These are phyloP conservation scores for Odontophorus gujanensis DNA, from an alignment of 2,113 vertebrate species.

Conservation along the genomic window DNA sequence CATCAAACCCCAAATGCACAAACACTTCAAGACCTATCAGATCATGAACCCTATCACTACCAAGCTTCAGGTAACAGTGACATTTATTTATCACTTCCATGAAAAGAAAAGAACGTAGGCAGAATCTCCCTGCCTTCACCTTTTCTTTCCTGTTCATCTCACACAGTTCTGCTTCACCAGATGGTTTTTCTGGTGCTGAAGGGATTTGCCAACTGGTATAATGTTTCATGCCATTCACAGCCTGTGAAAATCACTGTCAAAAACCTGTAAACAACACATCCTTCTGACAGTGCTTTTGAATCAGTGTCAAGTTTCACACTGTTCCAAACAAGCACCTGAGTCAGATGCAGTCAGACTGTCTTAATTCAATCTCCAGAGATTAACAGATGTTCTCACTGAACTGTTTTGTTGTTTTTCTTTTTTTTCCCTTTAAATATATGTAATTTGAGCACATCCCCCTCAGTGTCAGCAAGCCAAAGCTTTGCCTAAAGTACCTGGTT, in stretches of 20 bases:
- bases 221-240: neutral
- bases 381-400: neutral
- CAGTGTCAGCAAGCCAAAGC: neutral
- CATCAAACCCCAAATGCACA: neutral
- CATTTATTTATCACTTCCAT: neutral
- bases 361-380: neutral
- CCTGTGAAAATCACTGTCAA: neutral
- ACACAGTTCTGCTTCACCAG: neutral
- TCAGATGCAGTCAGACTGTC: neutral
- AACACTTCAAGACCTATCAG: neutral
- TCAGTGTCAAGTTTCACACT: neutral
- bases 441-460: neutral
- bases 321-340: neutral
- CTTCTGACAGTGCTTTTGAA: neutral
- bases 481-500: neutral
- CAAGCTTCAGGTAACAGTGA: neutral
- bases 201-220: neutral
- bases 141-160: neutral
- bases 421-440: neutral
- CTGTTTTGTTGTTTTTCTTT: neutral
- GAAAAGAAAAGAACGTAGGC: neutral
- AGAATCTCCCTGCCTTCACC: neutral
- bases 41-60: neutral
- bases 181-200: neutral
- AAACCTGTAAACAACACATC: neutral